Evolutionary conservation across 2,888 invertebrate species (phyloP), one percentile per base, ranked within the genome.

Genomic region (Nomada fabriciana): DNA sequence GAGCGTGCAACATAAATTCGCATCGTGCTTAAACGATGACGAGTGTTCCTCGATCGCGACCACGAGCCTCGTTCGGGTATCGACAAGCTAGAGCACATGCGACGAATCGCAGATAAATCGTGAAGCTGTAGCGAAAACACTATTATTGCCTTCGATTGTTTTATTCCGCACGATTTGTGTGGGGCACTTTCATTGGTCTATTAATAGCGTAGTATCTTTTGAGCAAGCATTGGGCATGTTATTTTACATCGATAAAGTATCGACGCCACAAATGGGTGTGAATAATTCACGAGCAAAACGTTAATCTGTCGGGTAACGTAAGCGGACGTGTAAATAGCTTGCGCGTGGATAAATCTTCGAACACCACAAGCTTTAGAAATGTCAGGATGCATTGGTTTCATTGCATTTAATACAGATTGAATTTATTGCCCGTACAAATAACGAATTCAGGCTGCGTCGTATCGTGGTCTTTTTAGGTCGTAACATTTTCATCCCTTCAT

Each of bases 251-350:
- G 36, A 36, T 36, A 7, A 36, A 7, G 7, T 36, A 36, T 36
- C 36, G 36, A 36, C 7, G 36, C 36, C 36, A 36, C 36, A 36
- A 36, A 36, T 50, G 59, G 50, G 23, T 3, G 63, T 50, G 59
- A 59, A 59, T 70, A 75, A 75, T 81, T 80, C 53, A 43, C 43
- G n/a, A 53, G 42, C 61, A 52, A 80, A 60, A 65, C 61, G 65
- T 23, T 67, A 81, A 64, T 74, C 64, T 68, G 57, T 55, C 53
- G 42, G n/a, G 20, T 20, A 25, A 64, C 47, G 52, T 75, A 47
- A 18, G 18, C 42, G 72, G 50, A 55, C 61, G 55, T 67, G 53
- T 36, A 15, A 60, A 57, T 43, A 15, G 29, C 42, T 47, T 25
- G 42, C 11, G 20, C 13, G 15, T 23, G 47, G 20, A 53, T 67